Conservation (phyloP, 2,113 vertebrate species). For the Aphyosemion australe region DNA sequence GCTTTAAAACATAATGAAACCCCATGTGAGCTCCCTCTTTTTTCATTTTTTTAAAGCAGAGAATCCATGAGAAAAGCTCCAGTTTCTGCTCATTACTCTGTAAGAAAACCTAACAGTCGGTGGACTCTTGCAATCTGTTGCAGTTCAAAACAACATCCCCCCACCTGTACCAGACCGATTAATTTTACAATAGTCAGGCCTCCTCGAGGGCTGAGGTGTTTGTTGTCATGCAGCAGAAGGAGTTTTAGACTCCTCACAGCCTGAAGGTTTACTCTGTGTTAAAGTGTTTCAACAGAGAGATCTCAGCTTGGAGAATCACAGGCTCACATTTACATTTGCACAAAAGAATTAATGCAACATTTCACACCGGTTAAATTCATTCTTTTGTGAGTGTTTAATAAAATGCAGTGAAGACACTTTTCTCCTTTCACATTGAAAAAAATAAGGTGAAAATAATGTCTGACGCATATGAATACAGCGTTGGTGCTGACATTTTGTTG, state of each 20-base stretch:
- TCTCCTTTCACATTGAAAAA: background rate
- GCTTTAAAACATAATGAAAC: background rate
- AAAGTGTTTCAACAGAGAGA: too few relatives aligned
- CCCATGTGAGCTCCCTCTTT: background rate
- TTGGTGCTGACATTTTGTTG: too few relatives aligned
- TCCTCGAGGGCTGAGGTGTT: background rate
- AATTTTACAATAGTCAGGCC: background rate
- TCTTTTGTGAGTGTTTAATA: too few relatives aligned
- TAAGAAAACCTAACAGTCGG: background rate
- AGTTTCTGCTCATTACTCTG: background rate
- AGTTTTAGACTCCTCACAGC: background rate
- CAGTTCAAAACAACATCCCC: background rate
- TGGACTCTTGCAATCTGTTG: background rate
- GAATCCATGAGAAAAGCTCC: background rate
- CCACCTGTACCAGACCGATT: slow-evolving; percentile 3
- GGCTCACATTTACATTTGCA: too few relatives aligned
- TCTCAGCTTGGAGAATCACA: too few relatives aligned
- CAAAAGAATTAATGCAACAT: too few relatives aligned
- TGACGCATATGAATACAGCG: too few relatives aligned
- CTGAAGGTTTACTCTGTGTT: too few relatives aligned
- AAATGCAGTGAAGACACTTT: background rate
- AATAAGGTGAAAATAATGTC: background rate
- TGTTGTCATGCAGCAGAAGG: background rate
- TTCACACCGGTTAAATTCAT: too few relatives aligned
- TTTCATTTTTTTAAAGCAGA: background rate